Conservation (phyloP, 2,888 invertebrate genomes). For the Acleris laterana region DNA sequence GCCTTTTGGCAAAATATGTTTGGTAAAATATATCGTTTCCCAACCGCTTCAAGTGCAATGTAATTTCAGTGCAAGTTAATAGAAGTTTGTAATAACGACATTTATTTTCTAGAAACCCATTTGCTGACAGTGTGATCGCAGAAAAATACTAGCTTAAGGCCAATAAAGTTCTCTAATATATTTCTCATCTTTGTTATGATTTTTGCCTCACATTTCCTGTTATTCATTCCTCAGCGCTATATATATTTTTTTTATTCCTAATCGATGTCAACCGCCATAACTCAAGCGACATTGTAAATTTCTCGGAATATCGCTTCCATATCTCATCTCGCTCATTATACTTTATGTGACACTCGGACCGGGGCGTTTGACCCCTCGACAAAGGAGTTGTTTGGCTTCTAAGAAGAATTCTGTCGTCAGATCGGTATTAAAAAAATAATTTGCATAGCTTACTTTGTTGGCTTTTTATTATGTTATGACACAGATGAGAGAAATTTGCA, state of each 20-base stretch:
- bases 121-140: too few relatives aligned
- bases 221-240: too few relatives aligned
- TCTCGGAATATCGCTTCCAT: conserved; percentile 48
- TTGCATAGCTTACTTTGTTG: conserved; percentile 59
- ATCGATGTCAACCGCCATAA: conserved; percentile 58
- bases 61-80: too few relatives aligned
- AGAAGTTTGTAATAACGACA: too few relatives aligned
- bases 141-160: too few relatives aligned
- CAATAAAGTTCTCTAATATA: too few relatives aligned
- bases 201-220: too few relatives aligned
- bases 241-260: not conserved
- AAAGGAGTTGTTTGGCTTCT: conserved; percentile 69
- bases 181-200: too few relatives aligned
- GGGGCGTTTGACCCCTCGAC: conserved; percentile 63
- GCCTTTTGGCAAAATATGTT: too few relatives aligned
- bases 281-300: conserved; percentile 63
- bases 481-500: conserved; percentile 37
- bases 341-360: conserved; percentile 16
- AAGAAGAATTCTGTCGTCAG: conserved; percentile 71
- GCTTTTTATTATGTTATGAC: conserved; percentile 48
- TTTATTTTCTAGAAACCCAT: too few relatives aligned
- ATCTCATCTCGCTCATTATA: conserved; percentile 18
- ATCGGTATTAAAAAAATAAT: conserved; percentile 58
- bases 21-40: too few relatives aligned
- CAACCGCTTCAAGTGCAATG: too few relatives aligned